phyloP scores from a whole-genome alignment of 2,113 vertebrate genomes.

The Argyrosomus japonicus region DNA sequence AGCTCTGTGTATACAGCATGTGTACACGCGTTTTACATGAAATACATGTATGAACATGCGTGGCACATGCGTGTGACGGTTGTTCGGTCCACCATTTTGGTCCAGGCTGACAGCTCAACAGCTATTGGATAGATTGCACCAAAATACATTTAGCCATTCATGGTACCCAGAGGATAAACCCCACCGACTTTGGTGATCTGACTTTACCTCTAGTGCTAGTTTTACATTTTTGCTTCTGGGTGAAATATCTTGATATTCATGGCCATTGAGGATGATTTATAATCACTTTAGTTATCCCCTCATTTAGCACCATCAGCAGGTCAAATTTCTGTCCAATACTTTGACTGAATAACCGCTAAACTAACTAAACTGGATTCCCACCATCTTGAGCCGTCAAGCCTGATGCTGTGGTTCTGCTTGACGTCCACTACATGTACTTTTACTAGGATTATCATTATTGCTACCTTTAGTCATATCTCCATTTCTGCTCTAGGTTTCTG shows the following conservation, averaged over 20 bases:
- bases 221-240: not conserved
- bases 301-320: not conserved
- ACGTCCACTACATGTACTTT: too few species aligned
- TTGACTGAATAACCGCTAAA: too few species aligned
- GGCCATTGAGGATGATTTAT: not conserved
- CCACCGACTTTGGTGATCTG: not conserved
- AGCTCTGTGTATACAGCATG: not conserved
- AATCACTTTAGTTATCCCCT: not conserved
- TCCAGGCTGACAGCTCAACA: not conserved
- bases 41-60: not conserved
- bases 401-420: too few species aligned
- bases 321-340: too few species aligned
- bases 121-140: not conserved
- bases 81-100: not conserved
- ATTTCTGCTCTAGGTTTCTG: too few species aligned
- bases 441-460: too few species aligned
- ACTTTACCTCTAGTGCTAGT: not conserved
- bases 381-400: too few species aligned
- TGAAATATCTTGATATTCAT: not conserved
- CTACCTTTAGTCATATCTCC: too few species aligned
- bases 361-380: too few species aligned
- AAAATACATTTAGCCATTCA: not conserved
- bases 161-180: not conserved
- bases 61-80: not conserved
- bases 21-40: not conserved